These are phyloP conservation scores for Pocillopora meandrina DNA, from an alignment of 92 coral and sea anemone genomes.

Conservation along the genomic window DNA sequence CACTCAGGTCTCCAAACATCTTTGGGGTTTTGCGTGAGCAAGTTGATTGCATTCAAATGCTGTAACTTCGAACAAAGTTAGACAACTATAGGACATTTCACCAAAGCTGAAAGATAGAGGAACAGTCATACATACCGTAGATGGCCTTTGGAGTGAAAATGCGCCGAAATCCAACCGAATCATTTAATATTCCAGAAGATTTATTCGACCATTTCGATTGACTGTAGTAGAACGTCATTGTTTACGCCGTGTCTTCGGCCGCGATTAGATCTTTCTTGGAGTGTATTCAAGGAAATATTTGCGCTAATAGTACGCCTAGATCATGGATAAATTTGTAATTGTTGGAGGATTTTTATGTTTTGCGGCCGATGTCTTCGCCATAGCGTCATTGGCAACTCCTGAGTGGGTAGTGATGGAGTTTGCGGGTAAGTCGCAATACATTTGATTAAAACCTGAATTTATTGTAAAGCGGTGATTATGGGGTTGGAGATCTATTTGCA, in stretches of 20 bases:
- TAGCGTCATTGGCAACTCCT: conserved; percentile 91
- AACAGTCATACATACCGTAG: not conserved
- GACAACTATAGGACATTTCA: conserved; percentile 4
- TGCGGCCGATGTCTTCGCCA: conserved; percentile 91
- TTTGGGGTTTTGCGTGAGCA: not conserved
- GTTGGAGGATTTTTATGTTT: conserved; percentile 88
- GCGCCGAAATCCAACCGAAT: not conserved
- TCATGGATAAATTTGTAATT: conserved; percentile 86
- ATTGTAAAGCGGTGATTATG: not conserved
- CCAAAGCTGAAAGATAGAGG: not conserved
- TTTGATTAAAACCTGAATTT: not conserved
- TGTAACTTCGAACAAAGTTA: not conserved
- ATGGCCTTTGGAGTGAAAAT: not conserved
- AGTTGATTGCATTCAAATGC: not conserved
- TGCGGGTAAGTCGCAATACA: conserved; percentile 67
- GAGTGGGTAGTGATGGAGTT: conserved; percentile 94
- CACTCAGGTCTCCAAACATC: not conserved
- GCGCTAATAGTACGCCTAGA: not conserved
- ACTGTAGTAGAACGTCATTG: not conserved
- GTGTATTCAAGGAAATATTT: not conserved
- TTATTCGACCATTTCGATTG: not conserved
- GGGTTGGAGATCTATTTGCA: no score
- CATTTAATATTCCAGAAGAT: conserved; percentile 14
- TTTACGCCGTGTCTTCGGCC: not conserved
- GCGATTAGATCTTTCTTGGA: not conserved